Percentiles rank a stretch among this genome's conserved stretches.
Evolutionary conservation across 2,888 invertebrate species (phyloP).

Genomic region (Alloscopus bannaensis): DNA sequence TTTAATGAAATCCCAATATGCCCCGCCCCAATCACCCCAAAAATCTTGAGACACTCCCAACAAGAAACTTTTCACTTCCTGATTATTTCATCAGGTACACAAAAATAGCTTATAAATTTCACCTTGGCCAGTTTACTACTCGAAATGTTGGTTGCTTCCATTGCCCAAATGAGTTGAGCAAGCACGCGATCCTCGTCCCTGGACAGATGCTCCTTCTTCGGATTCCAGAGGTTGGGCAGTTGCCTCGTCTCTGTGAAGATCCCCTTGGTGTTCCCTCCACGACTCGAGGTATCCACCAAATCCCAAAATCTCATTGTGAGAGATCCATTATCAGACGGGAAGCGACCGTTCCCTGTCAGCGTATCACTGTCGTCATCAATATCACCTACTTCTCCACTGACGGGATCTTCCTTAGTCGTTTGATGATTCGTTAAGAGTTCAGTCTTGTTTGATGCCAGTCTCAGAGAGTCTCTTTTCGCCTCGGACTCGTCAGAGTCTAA

Average conservation of each 20-base stretch:
- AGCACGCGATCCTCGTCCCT: slow-evolving; percentile 62
- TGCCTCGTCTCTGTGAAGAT: slow-evolving; percentile 29
- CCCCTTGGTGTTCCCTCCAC: slow-evolving; percentile 22
- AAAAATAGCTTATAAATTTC: no score
- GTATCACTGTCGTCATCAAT: slow-evolving; percentile 20
- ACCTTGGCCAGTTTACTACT: background rate
- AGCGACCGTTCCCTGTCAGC: slow-evolving; percentile 10
- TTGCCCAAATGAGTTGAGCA: slow-evolving; percentile 67
- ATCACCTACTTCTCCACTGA: background rate
- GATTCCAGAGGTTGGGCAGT: slow-evolving; percentile 59
- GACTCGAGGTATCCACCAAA: slow-evolving; percentile 32
- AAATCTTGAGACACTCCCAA: no score
- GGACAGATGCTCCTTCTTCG: slow-evolving; percentile 26
- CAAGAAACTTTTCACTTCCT: no score
- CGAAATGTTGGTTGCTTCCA: slow-evolving; percentile 59
- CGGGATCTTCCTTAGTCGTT: no score
- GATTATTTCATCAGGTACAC: background rate
- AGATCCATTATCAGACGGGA: slow-evolving; percentile 29
- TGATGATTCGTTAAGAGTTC: slow-evolving; percentile 21
- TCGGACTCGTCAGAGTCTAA: slow-evolving; percentile 27
- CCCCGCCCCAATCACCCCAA: no score
- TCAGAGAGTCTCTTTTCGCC: background rate
- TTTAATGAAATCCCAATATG: no score
- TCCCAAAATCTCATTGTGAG: slow-evolving; percentile 61
- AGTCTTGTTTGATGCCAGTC: slow-evolving; percentile 37